A percentile compares a stretch with the other conserved stretches of the same genome.
These are phyloP conservation scores for Oenanthe oenanthe DNA, from an alignment of 2,113 vertebrate species.

Conservation along the genomic window DNA sequence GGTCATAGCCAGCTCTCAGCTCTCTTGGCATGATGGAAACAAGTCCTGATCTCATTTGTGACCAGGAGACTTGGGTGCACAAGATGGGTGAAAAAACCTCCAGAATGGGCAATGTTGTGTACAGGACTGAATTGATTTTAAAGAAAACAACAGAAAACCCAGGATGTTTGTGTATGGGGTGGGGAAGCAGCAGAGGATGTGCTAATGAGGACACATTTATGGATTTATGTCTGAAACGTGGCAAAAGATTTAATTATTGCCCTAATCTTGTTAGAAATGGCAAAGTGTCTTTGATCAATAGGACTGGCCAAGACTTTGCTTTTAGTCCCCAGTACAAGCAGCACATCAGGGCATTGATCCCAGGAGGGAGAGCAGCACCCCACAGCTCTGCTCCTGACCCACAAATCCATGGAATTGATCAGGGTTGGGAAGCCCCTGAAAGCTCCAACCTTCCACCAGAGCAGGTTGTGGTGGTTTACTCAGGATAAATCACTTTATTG, in stretches of 20 bases:
- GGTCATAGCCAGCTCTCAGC: not conserved
- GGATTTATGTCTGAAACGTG: not conserved
- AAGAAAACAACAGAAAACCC: not conserved
- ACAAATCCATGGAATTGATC: fast-evolving
- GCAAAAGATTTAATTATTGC: not conserved
- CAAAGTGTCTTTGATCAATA: not conserved
- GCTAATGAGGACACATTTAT: not conserved
- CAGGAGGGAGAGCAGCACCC: not conserved
- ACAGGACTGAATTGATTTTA: not conserved
- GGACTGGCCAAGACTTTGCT: not conserved
- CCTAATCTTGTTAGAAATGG: not conserved
- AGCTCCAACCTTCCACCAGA: not conserved
- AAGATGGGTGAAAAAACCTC: not conserved
- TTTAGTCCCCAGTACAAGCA: not conserved
- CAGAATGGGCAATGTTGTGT: not conserved
- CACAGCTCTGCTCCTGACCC: not conserved
- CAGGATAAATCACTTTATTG: not conserved
- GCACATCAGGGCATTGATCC: not conserved
- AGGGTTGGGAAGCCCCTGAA: not conserved
- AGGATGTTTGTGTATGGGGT: not conserved
- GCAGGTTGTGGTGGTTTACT: not conserved
- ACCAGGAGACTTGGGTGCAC: not conserved
- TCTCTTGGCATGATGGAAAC: not conserved
- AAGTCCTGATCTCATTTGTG: not conserved
- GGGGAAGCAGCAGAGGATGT: not conserved